Conservation (phyloP, 2,888 invertebrate species). For the Euclidia mi region DNA sequence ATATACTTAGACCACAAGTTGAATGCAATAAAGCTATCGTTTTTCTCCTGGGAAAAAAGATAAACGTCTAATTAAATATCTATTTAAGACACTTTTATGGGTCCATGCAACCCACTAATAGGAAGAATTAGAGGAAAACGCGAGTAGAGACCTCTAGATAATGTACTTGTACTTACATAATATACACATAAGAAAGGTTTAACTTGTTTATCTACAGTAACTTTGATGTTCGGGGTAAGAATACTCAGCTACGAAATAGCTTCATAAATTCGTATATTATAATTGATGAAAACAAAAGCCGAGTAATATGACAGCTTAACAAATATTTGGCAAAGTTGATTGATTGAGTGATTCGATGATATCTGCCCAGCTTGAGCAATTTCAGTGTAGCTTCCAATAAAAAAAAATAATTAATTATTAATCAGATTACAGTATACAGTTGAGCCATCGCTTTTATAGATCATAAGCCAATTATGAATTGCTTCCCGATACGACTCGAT, state of each 20-base stretch:
- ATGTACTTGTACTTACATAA: background rate
- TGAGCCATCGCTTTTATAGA: conserved; percentile 48
- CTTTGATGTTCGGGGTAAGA: no score
- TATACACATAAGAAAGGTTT: no score
- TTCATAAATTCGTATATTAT: background rate
- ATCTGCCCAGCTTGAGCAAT: conserved; percentile 5
- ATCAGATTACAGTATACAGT: conserved; percentile 32
- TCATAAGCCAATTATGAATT: conserved; percentile 53
- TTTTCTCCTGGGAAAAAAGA: conserved; percentile 25
- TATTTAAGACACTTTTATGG: conserved; percentile 37
- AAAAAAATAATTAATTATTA: conserved; percentile 27
- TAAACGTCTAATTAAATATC: conserved; percentile 54
- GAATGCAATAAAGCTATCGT: conserved; percentile 9
- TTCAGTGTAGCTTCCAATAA: conserved; percentile 4
- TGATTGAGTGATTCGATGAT: conserved; percentile 5
- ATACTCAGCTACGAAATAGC: no score
- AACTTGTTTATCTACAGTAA: no score
- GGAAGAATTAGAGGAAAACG: background rate
- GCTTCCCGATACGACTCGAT: conserved; percentile 42
- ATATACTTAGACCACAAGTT: background rate
- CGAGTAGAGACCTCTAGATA: background rate
- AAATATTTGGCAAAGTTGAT: conserved; percentile 2
- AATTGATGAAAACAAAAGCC: background rate
- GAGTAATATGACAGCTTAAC: background rate
- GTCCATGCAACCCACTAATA: conserved; percentile 17